phyloP scores from a whole-genome alignment of 2,888 invertebrate genomes.

The Drosophila antonietae region DNA sequence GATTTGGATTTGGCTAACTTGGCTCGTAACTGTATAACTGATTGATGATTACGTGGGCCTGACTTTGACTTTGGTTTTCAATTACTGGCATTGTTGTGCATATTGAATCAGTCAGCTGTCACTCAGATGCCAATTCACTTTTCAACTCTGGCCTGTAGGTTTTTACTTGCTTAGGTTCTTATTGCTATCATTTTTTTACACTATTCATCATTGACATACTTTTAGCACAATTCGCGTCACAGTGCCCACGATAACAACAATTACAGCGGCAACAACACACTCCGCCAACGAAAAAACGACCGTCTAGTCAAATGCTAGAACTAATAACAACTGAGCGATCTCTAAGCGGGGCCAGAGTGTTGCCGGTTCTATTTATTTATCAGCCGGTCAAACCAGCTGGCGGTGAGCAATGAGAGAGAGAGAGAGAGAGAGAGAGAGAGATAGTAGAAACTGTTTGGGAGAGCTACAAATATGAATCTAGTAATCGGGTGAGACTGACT shows the following conservation, averaged over 20 bases:
- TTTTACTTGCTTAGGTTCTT: not conserved
- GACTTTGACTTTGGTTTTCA: constrained; percentile 53
- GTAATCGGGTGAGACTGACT: not conserved
- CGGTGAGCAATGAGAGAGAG: constrained; percentile 2
- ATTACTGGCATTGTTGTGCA: constrained; percentile 14
- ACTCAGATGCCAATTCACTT: constrained; percentile 43
- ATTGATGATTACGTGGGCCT: constrained; percentile 31
- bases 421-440: not conserved
- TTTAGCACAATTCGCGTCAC: constrained; percentile 36
- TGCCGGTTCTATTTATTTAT: constrained; percentile 46
- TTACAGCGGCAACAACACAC: constrained; percentile 6
- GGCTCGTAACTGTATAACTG: constrained; percentile 20
- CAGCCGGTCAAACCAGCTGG: constrained; percentile 15
- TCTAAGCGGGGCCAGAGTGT: not conserved
- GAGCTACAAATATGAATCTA: not conserved
- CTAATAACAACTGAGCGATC: constrained; percentile 50
- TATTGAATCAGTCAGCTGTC: constrained; percentile 14
- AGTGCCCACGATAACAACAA: constrained; percentile 17
- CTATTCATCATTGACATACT: constrained; percentile 48
- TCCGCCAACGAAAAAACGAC: not conserved
- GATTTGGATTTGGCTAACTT: constrained; percentile 14
- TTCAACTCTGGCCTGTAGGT: constrained; percentile 26
- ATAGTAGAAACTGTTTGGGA: not conserved
- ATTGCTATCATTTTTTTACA: constrained; percentile 14
- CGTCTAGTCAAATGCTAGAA: constrained; percentile 40